A percentile compares a stretch with the other conserved stretches of the same genome.
Conservation (phyloP, 2,888 invertebrate genomes). For the Pycnomerus fuliginosus region DNA sequence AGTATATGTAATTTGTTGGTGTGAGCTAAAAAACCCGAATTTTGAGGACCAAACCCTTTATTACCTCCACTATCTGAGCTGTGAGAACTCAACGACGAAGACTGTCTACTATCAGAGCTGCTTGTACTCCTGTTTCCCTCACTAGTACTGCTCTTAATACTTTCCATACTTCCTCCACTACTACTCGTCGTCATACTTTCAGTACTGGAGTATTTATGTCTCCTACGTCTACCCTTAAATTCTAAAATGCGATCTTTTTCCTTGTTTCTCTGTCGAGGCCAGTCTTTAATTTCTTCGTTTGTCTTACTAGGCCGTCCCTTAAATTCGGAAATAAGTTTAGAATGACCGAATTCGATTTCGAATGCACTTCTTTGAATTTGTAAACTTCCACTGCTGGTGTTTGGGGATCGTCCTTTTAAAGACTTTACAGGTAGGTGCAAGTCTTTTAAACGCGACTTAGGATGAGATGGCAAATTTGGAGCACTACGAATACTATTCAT, state of each 20-base stretch:
- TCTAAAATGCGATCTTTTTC: slow-evolving; percentile 46
- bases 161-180: slow-evolving; percentile 86
- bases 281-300: slow-evolving; percentile 67
- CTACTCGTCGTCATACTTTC: slow-evolving; percentile 87
- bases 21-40: slow-evolving; percentile 68
- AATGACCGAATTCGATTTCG: slow-evolving; percentile 45
- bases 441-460: slow-evolving; percentile 71
- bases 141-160: slow-evolving; percentile 81
- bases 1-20: slow-evolving; percentile 79
- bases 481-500: slow-evolving; percentile 82
- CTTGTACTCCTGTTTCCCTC: slow-evolving; percentile 84
- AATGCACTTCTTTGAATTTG: slow-evolving; percentile 44
- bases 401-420: slow-evolving; percentile 61
- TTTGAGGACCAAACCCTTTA: slow-evolving; percentile 60
- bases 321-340: slow-evolving; percentile 58
- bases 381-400: slow-evolving; percentile 60
- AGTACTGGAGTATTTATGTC: slow-evolving; percentile 71
- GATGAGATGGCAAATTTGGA: slow-evolving; percentile 70
- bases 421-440: slow-evolving; percentile 72
- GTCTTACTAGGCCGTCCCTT: slow-evolving; percentile 57
- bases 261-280: slow-evolving; percentile 57
- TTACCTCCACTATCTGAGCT: slow-evolving; percentile 78
- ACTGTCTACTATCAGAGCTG: slow-evolving; percentile 81
- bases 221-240: slow-evolving; percentile 66
- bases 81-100: slow-evolving; percentile 81